Evolutionary conservation across 2,888 invertebrate species (phyloP).

Genomic region (Ornithoptera alexandrae): DNA sequence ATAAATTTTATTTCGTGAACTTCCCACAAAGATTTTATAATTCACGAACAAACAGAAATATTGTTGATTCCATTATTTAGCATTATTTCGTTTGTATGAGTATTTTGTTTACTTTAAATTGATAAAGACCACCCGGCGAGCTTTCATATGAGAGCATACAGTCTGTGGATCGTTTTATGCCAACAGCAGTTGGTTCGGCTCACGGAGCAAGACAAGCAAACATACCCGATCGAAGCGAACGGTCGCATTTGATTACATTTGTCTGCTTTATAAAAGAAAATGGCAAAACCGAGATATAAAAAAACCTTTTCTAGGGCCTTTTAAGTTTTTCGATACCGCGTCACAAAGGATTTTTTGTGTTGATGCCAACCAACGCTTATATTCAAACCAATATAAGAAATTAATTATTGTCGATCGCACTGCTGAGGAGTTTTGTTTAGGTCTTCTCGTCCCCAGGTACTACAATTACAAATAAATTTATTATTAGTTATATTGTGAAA

Average conservation of each 20-base stretch:
- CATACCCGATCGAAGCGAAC: slow-evolving; percentile 60
- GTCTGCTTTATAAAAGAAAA: slow-evolving; percentile 37
- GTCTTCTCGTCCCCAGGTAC: no score
- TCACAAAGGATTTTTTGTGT: not conserved
- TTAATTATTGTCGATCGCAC: no score
- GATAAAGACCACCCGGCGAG: slow-evolving; percentile 76
- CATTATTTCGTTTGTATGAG: slow-evolving; percentile 69
- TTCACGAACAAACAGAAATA: slow-evolving; percentile 35
- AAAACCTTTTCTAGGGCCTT: slow-evolving; percentile 3
- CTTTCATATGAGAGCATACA: slow-evolving; percentile 51
- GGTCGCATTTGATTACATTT: slow-evolving; percentile 53
- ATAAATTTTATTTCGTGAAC: slow-evolving; percentile 14
- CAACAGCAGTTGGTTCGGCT: slow-evolving; percentile 71
- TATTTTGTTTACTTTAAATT: slow-evolving; percentile 70
- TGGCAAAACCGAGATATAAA: slow-evolving; percentile 24
- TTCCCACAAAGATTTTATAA: slow-evolving; percentile 26
- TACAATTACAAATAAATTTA: no score
- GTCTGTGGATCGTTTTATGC: slow-evolving; percentile 55
- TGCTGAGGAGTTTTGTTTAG: no score
- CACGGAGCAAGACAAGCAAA: slow-evolving; percentile 70
- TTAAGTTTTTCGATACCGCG: not conserved
- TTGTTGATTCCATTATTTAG: slow-evolving; percentile 65
- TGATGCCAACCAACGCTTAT: not conserved
- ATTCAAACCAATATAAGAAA: not conserved
- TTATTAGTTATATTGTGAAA: no score